A percentile compares a stretch with the other conserved stretches of the same genome.
These are phyloP conservation scores for Vannuccia rotundouncinata DNA, from an alignment of 2,888 invertebrate species.

Conservation along the genomic window DNA sequence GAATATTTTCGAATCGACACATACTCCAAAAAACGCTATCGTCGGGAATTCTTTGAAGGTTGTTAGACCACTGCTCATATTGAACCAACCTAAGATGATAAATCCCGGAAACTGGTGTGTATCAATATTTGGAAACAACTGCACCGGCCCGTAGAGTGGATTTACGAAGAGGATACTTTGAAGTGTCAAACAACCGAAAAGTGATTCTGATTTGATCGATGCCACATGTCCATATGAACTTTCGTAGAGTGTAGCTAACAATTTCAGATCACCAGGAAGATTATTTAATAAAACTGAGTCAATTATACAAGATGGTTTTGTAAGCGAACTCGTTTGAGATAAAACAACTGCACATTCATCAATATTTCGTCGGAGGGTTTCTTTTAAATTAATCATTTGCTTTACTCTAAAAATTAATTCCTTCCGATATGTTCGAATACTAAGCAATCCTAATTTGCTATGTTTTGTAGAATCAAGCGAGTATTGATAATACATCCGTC, in stretches of 20 bases:
- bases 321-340: background rate
- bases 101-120: background rate
- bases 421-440: background rate
- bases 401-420: background rate
- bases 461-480: background rate
- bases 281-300: background rate
- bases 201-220: background rate
- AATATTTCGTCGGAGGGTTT: background rate
- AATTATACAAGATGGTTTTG: background rate
- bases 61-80: conserved; percentile 2
- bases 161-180: background rate
- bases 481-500: background rate
- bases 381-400: background rate
- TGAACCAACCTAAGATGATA: background rate
- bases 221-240: background rate
- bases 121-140: background rate
- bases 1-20: background rate
- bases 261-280: background rate
- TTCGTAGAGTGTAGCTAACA: background rate
- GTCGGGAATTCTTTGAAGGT: background rate
- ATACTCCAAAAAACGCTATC: background rate
- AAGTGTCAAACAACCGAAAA: background rate
- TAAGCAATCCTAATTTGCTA: background rate
- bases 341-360: background rate
- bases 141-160: background rate